Evolutionary conservation across 2,888 invertebrate genomes (phyloP).

Genomic region (Salpingus planirostris): DNA sequence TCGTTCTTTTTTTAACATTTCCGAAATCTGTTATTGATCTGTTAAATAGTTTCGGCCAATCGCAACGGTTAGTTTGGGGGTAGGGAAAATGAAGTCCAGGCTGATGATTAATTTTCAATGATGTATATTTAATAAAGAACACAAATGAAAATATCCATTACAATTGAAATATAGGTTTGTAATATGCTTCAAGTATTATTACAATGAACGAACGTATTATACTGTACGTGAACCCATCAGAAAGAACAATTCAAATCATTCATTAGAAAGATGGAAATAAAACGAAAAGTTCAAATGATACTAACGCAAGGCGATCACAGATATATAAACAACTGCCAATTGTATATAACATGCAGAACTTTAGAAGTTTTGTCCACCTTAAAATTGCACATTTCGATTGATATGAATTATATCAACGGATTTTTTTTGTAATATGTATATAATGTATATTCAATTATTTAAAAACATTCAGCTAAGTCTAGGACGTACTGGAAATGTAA

Average conservation of each 20-base stretch:
- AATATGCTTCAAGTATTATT: no score
- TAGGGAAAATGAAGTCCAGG: slow-evolving; percentile 1
- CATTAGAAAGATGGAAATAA: slow-evolving; percentile 13
- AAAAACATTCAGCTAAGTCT: slow-evolving; percentile 43
- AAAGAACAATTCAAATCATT: no score
- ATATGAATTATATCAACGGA: slow-evolving; percentile 44
- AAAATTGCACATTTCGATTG: slow-evolving; percentile 44
- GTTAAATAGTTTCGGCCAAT: no score
- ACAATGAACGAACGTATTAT: slow-evolving; percentile 7
- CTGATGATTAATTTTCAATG: slow-evolving; percentile 21
- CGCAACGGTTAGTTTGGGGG: no score
- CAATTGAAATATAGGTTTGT: slow-evolving; percentile 24
- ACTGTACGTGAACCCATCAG: no score
- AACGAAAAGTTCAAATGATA: slow-evolving; percentile 21
- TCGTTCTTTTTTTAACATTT: no score
- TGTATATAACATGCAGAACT: slow-evolving; percentile 42
- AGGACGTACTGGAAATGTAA: slow-evolving; percentile 35
- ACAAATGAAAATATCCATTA: slow-evolving; percentile 38
- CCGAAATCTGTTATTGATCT: no score
- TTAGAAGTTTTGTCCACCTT: slow-evolving; percentile 35
- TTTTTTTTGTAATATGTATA: slow-evolving; percentile 42
- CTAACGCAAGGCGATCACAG: slow-evolving; percentile 42
- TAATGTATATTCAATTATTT: slow-evolving; percentile 43
- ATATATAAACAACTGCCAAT: slow-evolving; percentile 43
- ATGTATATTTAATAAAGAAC: slow-evolving; percentile 37